A percentile compares a stretch with the other conserved stretches of the same genome.
These are phyloP conservation scores for Notodonta ziczac DNA, from an alignment of 2,888 invertebrate genomes.

Conservation along the genomic window DNA sequence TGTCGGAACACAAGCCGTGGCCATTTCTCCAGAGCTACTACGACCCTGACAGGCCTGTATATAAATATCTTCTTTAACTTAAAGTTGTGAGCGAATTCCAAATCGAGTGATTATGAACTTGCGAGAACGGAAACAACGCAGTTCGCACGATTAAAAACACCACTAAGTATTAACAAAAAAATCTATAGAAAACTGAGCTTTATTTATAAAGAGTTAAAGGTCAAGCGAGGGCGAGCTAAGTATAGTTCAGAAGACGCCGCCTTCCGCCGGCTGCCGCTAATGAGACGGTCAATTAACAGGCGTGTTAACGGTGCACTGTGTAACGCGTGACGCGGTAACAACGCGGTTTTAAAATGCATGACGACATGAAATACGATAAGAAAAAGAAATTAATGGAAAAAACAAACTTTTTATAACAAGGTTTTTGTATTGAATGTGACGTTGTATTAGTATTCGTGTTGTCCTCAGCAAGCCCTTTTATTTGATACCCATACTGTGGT, in stretches of 20 bases:
- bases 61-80: too few relatives aligned
- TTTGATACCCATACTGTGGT: too few relatives aligned
- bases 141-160: constrained; percentile 56
- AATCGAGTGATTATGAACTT: constrained; percentile 62
- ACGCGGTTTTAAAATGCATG: constrained; percentile 31
- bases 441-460: too few relatives aligned
- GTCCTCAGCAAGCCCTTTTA: too few relatives aligned
- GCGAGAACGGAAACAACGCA: constrained; percentile 67
- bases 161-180: constrained; percentile 34
- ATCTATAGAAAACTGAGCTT: constrained; percentile 37
- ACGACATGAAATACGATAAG: background rate
- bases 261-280: constrained; percentile 60
- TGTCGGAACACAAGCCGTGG: too few relatives aligned
- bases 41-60: too few relatives aligned
- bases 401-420: too few relatives aligned
- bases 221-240: constrained; percentile 18
- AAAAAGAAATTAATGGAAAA: too few relatives aligned
- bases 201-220: constrained; percentile 30
- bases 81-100: background rate
- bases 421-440: too few relatives aligned
- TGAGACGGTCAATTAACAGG: constrained; percentile 70
- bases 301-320: constrained; percentile 54
- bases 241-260: constrained; percentile 51
- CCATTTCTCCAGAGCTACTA: too few relatives aligned
- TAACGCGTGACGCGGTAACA: constrained; percentile 46